Percentiles rank a stretch among this genome's conserved stretches.
phyloP scores from a whole-genome alignment of 2,113 vertebrate species.

The Dicerorhinus sumatrensis region DNA sequence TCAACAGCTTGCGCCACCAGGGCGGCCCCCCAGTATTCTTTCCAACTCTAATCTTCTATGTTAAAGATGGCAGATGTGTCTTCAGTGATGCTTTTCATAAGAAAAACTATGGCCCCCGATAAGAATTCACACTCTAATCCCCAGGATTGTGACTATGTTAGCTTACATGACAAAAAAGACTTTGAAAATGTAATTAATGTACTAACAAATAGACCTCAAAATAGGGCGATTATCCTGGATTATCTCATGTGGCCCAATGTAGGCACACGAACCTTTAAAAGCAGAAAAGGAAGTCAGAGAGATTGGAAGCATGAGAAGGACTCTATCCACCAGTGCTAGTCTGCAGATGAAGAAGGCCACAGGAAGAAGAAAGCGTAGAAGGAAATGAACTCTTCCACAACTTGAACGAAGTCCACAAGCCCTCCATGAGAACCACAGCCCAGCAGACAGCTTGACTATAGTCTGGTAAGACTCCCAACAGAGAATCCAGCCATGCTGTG shows the following conservation, averaged over 20 bases:
- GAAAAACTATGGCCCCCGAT: background rate
- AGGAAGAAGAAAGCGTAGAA: background rate
- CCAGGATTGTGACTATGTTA: background rate
- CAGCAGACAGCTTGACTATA: background rate
- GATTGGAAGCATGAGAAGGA: background rate
- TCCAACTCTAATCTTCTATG: background rate
- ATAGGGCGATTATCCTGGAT: background rate
- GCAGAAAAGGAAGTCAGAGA: background rate
- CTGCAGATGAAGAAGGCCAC: background rate
- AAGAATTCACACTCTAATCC: background rate
- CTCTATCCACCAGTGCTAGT: background rate
- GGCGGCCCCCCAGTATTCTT: background rate
- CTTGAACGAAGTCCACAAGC: background rate
- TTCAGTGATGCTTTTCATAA: background rate
- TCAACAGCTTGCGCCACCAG: too few species aligned
- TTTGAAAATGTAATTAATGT: background rate
- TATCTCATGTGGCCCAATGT: background rate
- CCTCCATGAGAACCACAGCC: background rate
- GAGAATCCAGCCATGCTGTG: background rate
- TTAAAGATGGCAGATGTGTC: background rate
- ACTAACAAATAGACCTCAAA: conserved; percentile 10
- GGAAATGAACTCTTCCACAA: background rate
- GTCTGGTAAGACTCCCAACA: background rate
- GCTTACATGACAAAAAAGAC: background rate
- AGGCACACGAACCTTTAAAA: background rate